phyloP scores from a whole-genome alignment of 2,888 invertebrate genomes.

The Zeuzera pyrina region DNA sequence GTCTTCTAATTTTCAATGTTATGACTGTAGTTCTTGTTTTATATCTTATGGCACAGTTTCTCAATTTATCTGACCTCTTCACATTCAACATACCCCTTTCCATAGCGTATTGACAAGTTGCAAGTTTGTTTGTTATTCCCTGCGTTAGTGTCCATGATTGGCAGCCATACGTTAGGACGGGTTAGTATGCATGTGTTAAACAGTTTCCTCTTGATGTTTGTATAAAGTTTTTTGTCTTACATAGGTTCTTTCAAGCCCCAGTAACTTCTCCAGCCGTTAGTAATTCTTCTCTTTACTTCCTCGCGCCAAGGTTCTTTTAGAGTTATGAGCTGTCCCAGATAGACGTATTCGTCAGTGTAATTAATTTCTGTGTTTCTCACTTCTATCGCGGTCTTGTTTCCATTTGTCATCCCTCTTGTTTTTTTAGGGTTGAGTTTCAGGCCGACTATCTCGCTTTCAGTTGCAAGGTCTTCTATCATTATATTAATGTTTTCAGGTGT shows the following conservation, averaged over 20 bases:
- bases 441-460: slow-evolving; percentile 15
- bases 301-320: not conserved
- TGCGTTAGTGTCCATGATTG: slow-evolving; percentile 8
- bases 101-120: no score
- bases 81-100: slow-evolving; percentile 8
- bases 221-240: slow-evolving; percentile 7
- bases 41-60: no score
- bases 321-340: no score
- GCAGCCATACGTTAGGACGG: slow-evolving; percentile 8
- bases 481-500: slow-evolving; percentile 9
- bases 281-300: not conserved
- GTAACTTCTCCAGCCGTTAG: slow-evolving; percentile 3
- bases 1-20: no score
- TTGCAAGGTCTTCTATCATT: slow-evolving; percentile 17
- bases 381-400: slow-evolving; percentile 6
- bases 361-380: no score
- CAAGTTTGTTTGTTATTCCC: slow-evolving; percentile 3
- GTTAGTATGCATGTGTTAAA: slow-evolving; percentile 11
- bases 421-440: slow-evolving; percentile 12
- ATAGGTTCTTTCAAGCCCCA: slow-evolving; percentile 4
- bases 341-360: no score
- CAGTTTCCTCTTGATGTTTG: slow-evolving; percentile 6
- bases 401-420: slow-evolving; percentile 14
- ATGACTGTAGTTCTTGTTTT: no score
- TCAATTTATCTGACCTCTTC: slow-evolving; percentile 6